phyloP scores from a whole-genome alignment of 2,113 vertebrate species.

The Seriola dumerili region DNA sequence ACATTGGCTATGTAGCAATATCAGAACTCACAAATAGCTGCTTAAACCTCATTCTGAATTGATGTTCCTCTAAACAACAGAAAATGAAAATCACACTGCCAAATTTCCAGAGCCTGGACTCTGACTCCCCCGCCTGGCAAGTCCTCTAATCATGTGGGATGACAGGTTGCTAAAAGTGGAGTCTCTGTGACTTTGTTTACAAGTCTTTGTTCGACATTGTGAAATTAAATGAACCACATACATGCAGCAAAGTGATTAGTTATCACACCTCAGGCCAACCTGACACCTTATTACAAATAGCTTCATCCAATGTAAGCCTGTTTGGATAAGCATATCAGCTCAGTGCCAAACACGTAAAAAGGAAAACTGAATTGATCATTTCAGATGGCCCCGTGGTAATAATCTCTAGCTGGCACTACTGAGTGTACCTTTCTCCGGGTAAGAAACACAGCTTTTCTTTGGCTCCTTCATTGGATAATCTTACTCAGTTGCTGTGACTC shows the following conservation, averaged over 20 bases:
- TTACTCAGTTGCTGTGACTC: slow-evolving; percentile 17
- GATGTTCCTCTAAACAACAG: too few relatives aligned
- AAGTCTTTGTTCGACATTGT: not conserved
- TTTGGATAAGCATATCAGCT: not conserved
- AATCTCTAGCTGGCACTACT: not conserved
- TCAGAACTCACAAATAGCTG: too few relatives aligned
- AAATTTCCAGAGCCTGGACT: not conserved
- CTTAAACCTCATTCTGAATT: too few relatives aligned
- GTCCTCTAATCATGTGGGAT: not conserved
- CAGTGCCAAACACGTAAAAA: not conserved
- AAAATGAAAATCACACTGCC: not conserved
- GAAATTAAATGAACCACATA: not conserved
- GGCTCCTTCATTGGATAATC: slow-evolving; percentile 24
- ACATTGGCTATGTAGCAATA: too few relatives aligned
- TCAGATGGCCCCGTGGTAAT: slow-evolving; percentile 1
- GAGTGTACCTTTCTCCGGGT: not conserved
- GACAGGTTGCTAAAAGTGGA: not conserved
- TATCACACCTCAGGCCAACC: not conserved
- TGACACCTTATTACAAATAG: not conserved
- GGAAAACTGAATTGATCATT: not conserved
- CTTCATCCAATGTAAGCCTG: not conserved
- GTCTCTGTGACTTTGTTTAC: not conserved
- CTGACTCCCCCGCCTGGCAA: not conserved
- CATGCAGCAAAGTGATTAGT: not conserved
- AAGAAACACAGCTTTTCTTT: not conserved